A percentile compares a stretch with the other conserved stretches of the same genome.
Evolutionary conservation across 2,888 invertebrate species (phyloP).

Genomic region (Operophtera brumata): DNA sequence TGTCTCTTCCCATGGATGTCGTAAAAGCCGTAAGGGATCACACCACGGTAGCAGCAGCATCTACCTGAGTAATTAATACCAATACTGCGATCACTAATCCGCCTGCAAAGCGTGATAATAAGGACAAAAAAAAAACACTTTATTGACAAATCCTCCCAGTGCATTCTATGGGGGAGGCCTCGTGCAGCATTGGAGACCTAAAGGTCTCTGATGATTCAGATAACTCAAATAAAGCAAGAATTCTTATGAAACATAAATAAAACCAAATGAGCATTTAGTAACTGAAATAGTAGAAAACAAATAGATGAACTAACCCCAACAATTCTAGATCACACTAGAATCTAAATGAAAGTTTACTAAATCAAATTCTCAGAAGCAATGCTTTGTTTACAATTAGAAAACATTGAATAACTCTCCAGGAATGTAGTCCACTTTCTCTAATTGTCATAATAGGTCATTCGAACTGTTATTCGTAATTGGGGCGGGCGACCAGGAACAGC

Average conservation of each 20-base stretch:
- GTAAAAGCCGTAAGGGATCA: too few species aligned
- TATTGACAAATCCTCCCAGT: too few species aligned
- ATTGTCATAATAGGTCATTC: conserved; percentile 33
- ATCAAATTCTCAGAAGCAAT: conserved; percentile 3
- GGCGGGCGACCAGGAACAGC: conserved; percentile 29
- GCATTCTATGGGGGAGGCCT: too few species aligned
- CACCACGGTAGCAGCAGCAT: too few species aligned
- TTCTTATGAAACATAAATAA: neutral
- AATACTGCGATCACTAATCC: too few species aligned
- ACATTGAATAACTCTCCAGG: conserved; percentile 18
- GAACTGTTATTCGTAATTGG: conserved; percentile 30
- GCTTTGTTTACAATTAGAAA: conserved; percentile 3
- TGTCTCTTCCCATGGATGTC: too few species aligned
- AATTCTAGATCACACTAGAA: neutral
- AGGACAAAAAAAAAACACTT: too few species aligned
- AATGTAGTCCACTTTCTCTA: conserved; percentile 31
- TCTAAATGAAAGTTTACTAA: neutral
- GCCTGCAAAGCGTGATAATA: too few species aligned
- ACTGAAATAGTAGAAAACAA: neutral
- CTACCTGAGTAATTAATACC: too few species aligned
- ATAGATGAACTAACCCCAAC: neutral
- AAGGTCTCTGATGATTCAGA: too few species aligned
- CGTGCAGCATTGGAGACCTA: too few species aligned
- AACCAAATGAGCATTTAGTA: neutral
- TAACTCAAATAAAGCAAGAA: neutral